These are phyloP conservation scores for Yoshiicerus persimilis DNA, from an alignment of 1,140 invertebrate genomes.

Conservation along the genomic window DNA sequence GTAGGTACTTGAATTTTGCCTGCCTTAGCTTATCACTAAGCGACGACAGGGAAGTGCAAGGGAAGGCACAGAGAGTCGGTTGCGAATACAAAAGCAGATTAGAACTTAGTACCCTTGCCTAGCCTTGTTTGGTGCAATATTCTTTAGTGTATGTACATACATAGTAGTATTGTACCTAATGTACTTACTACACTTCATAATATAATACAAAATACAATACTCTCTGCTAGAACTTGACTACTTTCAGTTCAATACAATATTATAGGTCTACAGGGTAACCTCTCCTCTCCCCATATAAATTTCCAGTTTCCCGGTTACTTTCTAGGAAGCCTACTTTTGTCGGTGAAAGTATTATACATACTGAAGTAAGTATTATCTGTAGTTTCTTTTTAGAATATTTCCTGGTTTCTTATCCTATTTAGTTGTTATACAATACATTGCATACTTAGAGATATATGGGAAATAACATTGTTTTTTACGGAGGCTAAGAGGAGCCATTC, in stretches of 20 bases:
- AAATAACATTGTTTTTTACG: slow-evolving; percentile 11
- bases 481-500: neutral
- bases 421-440: neutral
- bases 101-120: neutral
- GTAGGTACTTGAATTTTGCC: neutral
- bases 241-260: slow-evolving; percentile 9
- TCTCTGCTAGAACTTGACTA: neutral
- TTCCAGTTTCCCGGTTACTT: neutral
- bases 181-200: neutral
- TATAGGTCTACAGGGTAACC: slow-evolving; percentile 12
- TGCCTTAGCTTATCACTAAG: neutral
- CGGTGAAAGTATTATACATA: neutral
- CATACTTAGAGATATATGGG: neutral
- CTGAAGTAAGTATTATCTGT: neutral
- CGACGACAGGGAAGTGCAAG: neutral
- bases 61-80: neutral
- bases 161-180: neutral
- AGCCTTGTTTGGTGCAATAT: neutral
- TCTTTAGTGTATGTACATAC: neutral
- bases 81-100: slow-evolving; percentile 27
- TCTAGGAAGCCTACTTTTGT: neutral
- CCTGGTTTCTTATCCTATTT: neutral
- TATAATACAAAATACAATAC: neutral
- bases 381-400: neutral
- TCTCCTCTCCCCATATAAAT: neutral